Conservation (phyloP, 2,113 vertebrate genomes). For the Pseudopipra pipra region DNA sequence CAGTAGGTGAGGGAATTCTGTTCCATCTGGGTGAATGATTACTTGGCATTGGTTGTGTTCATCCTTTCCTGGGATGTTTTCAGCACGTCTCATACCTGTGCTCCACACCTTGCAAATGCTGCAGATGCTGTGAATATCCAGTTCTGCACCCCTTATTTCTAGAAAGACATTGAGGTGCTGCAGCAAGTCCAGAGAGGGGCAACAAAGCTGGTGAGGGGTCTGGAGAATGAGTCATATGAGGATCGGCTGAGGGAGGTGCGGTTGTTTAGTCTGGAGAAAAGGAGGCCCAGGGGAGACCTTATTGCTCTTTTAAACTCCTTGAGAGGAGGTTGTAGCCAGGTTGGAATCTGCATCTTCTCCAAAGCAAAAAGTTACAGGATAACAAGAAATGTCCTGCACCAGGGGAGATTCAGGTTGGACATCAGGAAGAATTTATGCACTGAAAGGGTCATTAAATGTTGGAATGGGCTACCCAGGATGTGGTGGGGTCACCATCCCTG, state of each 20-base stretch:
- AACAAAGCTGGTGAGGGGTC: accelerated
- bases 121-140: neutral
- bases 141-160: neutral
- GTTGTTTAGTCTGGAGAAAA: neutral
- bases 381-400: neutral
- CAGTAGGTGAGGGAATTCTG: neutral
- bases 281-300: neutral
- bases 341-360: accelerated
- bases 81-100: accelerated
- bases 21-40: neutral
- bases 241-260: neutral
- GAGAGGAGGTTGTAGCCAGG: neutral
- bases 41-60: neutral
- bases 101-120: neutral
- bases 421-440: neutral
- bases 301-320: neutral
- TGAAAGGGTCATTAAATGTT: neutral
- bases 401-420: neutral
- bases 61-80: neutral
- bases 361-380: neutral
- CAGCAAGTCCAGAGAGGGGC: neutral
- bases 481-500: neutral
- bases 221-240: neutral
- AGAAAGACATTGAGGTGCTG: neutral
- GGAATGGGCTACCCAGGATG: neutral